Percentiles rank a stretch among this genome's conserved stretches.
Conservation (phyloP, 2,113 vertebrate genomes). For the Alligator sinensis region DNA sequence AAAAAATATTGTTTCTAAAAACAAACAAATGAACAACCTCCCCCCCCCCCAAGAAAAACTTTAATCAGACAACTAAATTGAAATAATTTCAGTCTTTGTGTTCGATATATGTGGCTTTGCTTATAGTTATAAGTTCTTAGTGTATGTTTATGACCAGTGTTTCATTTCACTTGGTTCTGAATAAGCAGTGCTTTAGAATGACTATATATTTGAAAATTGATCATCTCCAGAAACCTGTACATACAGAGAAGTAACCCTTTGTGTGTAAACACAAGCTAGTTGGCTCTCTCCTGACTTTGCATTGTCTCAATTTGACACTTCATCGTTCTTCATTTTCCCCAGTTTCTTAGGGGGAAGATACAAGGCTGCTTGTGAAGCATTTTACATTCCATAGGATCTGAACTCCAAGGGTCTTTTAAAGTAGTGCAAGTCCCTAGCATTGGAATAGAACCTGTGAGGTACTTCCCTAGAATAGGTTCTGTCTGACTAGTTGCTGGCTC, state of each 20-base stretch:
- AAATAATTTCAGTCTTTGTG: not conserved
- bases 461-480: not conserved
- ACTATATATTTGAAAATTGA: not conserved
- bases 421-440: not conserved
- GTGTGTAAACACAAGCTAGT: not conserved
- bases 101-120: not conserved
- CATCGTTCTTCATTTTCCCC: not conserved
- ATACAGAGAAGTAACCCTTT: not conserved
- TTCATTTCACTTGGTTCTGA: not conserved
- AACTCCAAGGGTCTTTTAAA: not conserved
- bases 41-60: no score
- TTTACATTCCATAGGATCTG: not conserved
- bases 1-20: no score
- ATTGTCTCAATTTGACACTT: not conserved
- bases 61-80: not conserved
- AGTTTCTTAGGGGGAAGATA: accelerated
- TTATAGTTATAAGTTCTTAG: not conserved
- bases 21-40: no score
- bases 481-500: not conserved
- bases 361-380: not conserved
- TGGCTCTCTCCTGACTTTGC: not conserved
- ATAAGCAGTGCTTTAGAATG: not conserved
- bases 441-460: not conserved
- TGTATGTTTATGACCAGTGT: not conserved
- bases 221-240: not conserved